Conservation (phyloP, 2,113 vertebrate species). For the Leiothrix lutea region DNA sequence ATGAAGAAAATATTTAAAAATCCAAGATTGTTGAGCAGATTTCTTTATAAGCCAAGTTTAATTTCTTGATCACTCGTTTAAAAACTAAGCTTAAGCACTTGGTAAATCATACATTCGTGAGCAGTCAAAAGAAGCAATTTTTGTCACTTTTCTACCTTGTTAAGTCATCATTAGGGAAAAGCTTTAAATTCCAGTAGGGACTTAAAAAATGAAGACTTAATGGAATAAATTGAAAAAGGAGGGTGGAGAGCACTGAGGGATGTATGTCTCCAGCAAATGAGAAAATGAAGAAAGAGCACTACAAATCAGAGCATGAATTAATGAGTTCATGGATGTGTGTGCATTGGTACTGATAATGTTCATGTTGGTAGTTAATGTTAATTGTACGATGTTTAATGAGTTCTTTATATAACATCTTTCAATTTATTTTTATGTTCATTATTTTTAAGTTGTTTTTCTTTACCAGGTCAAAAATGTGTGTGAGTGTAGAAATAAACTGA, state of each 20-base stretch:
- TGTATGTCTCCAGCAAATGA: background rate
- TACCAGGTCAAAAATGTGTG: slow-evolving; percentile 90
- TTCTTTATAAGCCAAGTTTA: background rate
- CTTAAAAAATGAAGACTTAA: background rate
- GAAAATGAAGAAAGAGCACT: background rate
- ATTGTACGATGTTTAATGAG: background rate
- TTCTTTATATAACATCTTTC: background rate
- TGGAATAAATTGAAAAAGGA: background rate
- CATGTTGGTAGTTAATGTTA: background rate
- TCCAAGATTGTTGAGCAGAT: background rate
- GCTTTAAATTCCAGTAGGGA: background rate
- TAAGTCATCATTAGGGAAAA: background rate
- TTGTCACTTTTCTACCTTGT: background rate
- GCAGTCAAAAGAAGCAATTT: background rate
- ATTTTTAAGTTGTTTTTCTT: background rate
- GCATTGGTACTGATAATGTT: background rate
- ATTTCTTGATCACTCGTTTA: background rate
- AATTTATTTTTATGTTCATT: background rate
- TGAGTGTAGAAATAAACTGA: slow-evolving; percentile 82
- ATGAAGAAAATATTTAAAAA: background rate
- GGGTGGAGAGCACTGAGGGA: background rate
- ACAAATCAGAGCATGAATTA: background rate
- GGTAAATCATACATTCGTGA: background rate
- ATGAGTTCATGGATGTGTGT: background rate
- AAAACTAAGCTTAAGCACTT: background rate